A percentile compares a stretch with the other conserved stretches of the same genome.
Evolutionary conservation across 2,888 invertebrate species (phyloP).

Genomic region (Epistrophella euchroma): DNA sequence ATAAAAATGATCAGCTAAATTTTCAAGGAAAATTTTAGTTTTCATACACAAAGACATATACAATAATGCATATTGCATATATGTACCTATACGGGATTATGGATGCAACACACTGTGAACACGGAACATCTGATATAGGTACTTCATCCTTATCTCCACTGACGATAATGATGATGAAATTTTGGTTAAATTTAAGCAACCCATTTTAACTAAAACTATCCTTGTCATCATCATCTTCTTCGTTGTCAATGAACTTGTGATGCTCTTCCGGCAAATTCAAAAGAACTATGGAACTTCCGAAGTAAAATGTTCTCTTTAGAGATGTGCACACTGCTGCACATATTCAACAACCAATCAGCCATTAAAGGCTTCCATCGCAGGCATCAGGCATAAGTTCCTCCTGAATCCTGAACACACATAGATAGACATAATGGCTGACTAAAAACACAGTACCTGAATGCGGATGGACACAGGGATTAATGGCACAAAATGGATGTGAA

Average conservation of each 20-base stretch:
- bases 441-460: slow-evolving; percentile 37
- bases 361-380: slow-evolving; percentile 50
- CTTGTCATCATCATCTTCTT: slow-evolving; percentile 62
- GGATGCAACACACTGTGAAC: not conserved
- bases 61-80: not conserved
- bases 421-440: slow-evolving; percentile 22
- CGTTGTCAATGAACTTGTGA: slow-evolving; percentile 74
- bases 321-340: slow-evolving; percentile 22
- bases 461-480: slow-evolving; percentile 56
- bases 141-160: slow-evolving; percentile 54
- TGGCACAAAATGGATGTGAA: slow-evolving; percentile 43
- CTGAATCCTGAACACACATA: slow-evolving; percentile 4
- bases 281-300: slow-evolving; percentile 73
- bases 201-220: slow-evolving; percentile 57
- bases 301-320: slow-evolving; percentile 64
- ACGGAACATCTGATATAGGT: slow-evolving; percentile 16
- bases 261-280: slow-evolving; percentile 73
- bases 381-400: not conserved
- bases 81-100: not conserved
- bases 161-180: slow-evolving; percentile 64
- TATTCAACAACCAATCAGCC: not conserved
- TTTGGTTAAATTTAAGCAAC: slow-evolving; percentile 60
- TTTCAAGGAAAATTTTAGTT: slow-evolving; percentile 36
- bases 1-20: slow-evolving; percentile 23
- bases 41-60: not conserved